Conservation (phyloP, 2,113 vertebrate species). For the Grammomys surdaster region DNA sequence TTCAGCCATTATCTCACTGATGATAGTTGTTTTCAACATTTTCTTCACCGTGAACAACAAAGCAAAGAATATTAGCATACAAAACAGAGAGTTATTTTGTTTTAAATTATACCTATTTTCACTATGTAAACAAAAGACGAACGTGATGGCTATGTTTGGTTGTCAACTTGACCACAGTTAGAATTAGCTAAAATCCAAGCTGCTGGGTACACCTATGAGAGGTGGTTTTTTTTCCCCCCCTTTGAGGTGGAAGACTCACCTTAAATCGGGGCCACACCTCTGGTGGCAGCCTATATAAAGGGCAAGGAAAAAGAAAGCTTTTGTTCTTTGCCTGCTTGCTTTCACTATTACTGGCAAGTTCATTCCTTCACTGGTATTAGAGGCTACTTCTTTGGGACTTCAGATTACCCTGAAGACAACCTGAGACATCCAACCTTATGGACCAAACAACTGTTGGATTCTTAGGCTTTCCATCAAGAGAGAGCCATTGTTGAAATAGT, state of each 20-base stretch:
- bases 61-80: not conserved
- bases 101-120: not conserved
- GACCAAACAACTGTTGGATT: not conserved
- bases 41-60: not conserved
- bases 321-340: not conserved
- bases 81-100: not conserved
- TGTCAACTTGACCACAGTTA: not conserved
- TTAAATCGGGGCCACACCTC: not conserved
- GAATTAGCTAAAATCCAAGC: not conserved
- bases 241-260: not conserved
- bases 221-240: not conserved
- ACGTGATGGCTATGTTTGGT: not conserved
- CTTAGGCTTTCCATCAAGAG: not conserved
- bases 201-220: not conserved
- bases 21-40: not conserved
- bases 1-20: not conserved
- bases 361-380: not conserved
- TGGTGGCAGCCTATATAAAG: not conserved
- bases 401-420: not conserved
- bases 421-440: not conserved
- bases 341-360: not conserved
- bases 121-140: not conserved
- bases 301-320: not conserved
- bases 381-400: not conserved
- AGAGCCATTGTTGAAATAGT: not conserved